Conservation (phyloP, 2,888 invertebrate species). For the Oxyteleia sp. region DNA sequence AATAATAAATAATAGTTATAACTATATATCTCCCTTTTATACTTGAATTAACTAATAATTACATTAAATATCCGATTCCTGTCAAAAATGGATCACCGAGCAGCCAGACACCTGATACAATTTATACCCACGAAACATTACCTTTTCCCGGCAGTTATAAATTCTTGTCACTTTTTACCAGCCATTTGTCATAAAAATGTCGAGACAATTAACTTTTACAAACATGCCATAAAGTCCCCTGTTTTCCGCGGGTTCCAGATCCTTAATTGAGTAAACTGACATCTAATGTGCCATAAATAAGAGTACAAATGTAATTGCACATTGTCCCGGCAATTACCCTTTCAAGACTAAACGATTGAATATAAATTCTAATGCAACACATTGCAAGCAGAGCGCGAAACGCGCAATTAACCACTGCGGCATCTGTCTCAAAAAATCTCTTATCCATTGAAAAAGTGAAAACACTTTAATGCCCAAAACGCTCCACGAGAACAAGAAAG, state of each 20-base stretch:
- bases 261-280: conserved; percentile 5
- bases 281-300: conserved; percentile 24
- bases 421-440: conserved; percentile 25
- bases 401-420: no score
- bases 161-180: no score
- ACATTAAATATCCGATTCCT: no score
- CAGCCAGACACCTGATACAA: no score
- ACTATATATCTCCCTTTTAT: no score
- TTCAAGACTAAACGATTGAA: conserved; percentile 18
- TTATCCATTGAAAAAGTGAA: conserved; percentile 51
- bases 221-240: background rate
- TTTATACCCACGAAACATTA: no score
- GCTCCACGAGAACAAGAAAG: conserved; percentile 37
- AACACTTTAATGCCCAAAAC: conserved; percentile 50
- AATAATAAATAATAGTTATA: no score
- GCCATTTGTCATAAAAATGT: no score
- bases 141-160: no score
- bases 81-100: no score
- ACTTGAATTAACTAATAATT: no score
- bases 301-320: background rate
- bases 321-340: conserved; percentile 14
- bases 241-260: conserved; percentile 8
- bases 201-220: background rate
- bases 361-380: conserved; percentile 30
- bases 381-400: conserved; percentile 14